These are phyloP conservation scores for Hololepta plana DNA, from an alignment of 2,888 invertebrate genomes.

Conservation along the genomic window DNA sequence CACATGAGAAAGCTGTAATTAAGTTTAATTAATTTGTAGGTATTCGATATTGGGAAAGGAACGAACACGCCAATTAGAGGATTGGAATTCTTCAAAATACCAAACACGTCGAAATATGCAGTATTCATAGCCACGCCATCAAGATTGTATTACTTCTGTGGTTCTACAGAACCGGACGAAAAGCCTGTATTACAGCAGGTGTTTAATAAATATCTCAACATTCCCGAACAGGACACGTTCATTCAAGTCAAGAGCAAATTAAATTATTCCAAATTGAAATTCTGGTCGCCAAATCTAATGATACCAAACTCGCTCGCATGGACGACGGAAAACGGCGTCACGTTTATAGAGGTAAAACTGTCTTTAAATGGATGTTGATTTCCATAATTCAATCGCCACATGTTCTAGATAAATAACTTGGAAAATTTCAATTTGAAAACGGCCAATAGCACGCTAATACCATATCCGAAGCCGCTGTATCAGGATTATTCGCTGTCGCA, in stretches of 20 bases:
- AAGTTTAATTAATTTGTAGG: too few species aligned
- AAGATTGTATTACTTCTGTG: constrained; percentile 76
- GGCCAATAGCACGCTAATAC: constrained; percentile 14
- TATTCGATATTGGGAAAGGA: constrained; percentile 74
- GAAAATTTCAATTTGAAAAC: constrained; percentile 11
- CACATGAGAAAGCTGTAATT: too few species aligned
- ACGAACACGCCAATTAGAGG: constrained; percentile 70
- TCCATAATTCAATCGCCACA: not conserved
- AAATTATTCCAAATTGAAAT: constrained; percentile 61
- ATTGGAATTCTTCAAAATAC: constrained; percentile 61
- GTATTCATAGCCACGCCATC: constrained; percentile 72
- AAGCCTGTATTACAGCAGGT: constrained; percentile 63
- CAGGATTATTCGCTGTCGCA: constrained; percentile 20
- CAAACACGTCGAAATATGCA: constrained; percentile 40
- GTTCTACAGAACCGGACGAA: constrained; percentile 52
- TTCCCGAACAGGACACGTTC: constrained; percentile 46
- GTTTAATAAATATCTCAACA: constrained; percentile 57
- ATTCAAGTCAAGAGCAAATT: constrained; percentile 43
- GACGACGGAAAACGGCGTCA: constrained; percentile 71
- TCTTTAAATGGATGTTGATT: constrained; percentile 3
- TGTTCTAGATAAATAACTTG: constrained; percentile 1
- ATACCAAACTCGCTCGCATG: constrained; percentile 70
- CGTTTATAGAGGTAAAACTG: constrained; percentile 50
- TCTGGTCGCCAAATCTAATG: constrained; percentile 50
- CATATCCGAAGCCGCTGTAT: constrained; percentile 23